Conservation (phyloP, 1,140 invertebrate genomes). For the Drosophila kurseongensis region DNA sequence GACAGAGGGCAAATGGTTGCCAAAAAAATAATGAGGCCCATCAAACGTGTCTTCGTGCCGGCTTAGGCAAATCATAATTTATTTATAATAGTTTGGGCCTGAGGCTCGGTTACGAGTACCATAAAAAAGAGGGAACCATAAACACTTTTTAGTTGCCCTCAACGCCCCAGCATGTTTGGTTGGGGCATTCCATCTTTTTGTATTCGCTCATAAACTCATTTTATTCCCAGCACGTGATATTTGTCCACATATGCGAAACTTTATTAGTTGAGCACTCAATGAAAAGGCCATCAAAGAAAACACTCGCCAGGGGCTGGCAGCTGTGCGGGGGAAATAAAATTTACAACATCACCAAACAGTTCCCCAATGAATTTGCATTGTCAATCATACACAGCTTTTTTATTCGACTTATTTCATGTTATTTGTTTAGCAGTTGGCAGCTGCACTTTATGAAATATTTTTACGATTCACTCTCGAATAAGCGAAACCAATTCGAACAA, state of each 20-base stretch:
- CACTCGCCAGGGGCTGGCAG: conserved; percentile 27
- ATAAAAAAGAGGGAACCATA: conserved; percentile 51
- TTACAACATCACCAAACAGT: conserved; percentile 28
- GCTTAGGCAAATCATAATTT: conserved; percentile 66
- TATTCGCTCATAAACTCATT: conserved; percentile 59
- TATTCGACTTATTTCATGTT: conserved; percentile 23
- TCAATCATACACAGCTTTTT: conserved; percentile 28
- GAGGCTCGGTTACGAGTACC: conserved; percentile 5
- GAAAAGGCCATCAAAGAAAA: conserved; percentile 53
- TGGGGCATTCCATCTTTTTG: conserved; percentile 41
- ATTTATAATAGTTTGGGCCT: conserved; percentile 56
- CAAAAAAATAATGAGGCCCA: conserved; percentile 30
- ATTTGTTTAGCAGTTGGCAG: conserved; percentile 27
- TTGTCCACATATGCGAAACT: conserved; percentile 49
- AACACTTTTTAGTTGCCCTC: conserved; percentile 58
- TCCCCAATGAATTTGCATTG: conserved; percentile 36
- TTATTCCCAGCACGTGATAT: conserved; percentile 69
- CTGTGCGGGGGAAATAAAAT: conserved; percentile 42
- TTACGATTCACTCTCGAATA: conserved; percentile 39
- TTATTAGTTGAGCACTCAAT: conserved; percentile 70
- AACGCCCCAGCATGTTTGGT: conserved; percentile 3
- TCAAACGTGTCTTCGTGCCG: conserved; percentile 40
- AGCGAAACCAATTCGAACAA: conserved; percentile 18
- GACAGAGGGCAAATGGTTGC: conserved; percentile 18
- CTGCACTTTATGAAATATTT: conserved; percentile 39